Conservation (phyloP, 2,888 invertebrate species). For the Rugalucina vietnamica region DNA sequence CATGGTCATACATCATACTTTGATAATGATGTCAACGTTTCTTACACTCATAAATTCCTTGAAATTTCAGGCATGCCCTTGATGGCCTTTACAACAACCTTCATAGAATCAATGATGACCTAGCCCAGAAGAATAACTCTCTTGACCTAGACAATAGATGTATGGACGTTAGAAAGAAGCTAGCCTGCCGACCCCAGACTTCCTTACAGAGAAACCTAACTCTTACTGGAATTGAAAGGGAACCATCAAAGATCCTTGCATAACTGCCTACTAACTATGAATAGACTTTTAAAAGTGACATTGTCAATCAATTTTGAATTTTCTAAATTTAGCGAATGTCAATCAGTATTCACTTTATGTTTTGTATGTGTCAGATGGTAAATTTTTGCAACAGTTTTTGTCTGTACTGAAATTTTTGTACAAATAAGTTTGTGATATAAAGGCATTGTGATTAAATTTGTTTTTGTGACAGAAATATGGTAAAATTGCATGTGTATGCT, state of each 20-base stretch:
- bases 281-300: slow-evolving; percentile 3
- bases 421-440: no score
- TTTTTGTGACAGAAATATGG: no score
- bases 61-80: slow-evolving; percentile 83
- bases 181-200: slow-evolving; percentile 77
- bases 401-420: no score
- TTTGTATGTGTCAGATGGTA: no score
- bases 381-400: no score
- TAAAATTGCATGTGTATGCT: no score
- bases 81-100: slow-evolving; percentile 83
- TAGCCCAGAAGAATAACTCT: slow-evolving; percentile 83
- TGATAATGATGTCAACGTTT: no score
- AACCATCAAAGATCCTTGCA: slow-evolving; percentile 76
- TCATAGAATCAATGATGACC: slow-evolving; percentile 83
- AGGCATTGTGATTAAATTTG: no score
- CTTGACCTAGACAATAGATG: slow-evolving; percentile 83
- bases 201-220: slow-evolving; percentile 77
- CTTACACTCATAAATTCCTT: no score
- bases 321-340: not conserved
- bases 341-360: not conserved
- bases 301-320: not conserved
- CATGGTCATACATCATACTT: no score
- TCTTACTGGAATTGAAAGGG: slow-evolving; percentile 81
- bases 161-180: slow-evolving; percentile 81
- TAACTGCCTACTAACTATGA: slow-evolving; percentile 46